Evolutionary conservation across 2,113 vertebrate genomes (phyloP), one percentile per base, ranked within the genome.

Genomic region (Peucedramus taeniatus): DNA sequence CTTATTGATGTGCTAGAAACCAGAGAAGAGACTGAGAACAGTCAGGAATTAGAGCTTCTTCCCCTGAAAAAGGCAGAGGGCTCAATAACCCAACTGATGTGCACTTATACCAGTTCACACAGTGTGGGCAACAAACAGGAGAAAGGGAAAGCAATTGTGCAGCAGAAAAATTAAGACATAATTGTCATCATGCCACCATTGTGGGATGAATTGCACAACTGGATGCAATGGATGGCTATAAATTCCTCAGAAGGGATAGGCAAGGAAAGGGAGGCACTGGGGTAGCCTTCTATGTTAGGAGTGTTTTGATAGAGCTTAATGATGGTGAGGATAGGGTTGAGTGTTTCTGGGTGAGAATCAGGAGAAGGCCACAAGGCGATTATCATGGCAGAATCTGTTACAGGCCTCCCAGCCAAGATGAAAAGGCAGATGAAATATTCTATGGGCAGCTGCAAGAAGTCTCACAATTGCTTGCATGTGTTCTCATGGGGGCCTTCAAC

Each of bases 201-300:
- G 20, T 59, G 39, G 11, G 16, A 75, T 6, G 28, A 45, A 11
- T 60, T 45, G 60, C 47, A 53, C 16, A 61, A 15, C 39, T 31
- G 39, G 53, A 68, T 75, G 11, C 53, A 75, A 18, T 40, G 16
- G 30, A 40, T 31, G 30, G 23, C 24, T 75, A 18, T 24, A 12
- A 60, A 83, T 9, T 59, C 77, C 24, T 82, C 53, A 75, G 45
- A 21, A 45, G 24, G 16, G 16, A 60, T 2, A n/a, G 37, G 30
- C 23, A 75, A 51, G 15, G 53, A 60, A 40, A 26, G 6, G 13
- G 21, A 53, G 24, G 27, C 0, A 0, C 23, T 53, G 24, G 13
- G 13, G 7, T 31, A 68, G 23, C 28, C 19, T 19, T 24, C 19
- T 50, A 0, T 10, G 16, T 45, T 19, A 53, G 51, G 23, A 51